Evolutionary conservation across 92 coral and sea anemone species (phyloP), one percentile per base, ranked within the genome.

Genomic region (Actinernus sp.): DNA sequence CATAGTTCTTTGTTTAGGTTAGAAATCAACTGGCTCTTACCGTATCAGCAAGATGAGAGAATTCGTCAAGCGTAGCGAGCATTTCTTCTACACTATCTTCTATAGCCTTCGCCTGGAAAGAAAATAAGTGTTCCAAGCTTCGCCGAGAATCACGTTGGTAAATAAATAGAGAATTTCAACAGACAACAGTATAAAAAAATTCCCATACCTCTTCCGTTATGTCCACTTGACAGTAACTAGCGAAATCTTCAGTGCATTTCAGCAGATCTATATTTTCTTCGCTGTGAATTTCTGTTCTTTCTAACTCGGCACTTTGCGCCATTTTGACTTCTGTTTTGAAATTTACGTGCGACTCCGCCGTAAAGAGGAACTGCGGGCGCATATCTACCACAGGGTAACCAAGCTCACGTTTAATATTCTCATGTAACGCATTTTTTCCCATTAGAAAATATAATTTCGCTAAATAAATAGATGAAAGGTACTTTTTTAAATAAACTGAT

Each of bases 1-100:
- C n/a, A n/a, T n/a, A n/a, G n/a, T n/a, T n/a, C n/a, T n/a, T n/a
- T n/a, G n/a, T n/a, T n/a, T n/a, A n/a, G n/a, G n/a, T n/a, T n/a
- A n/a, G n/a, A n/a, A n/a, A n/a, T n/a, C n/a, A n/a, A n/a, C n/a
- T n/a, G 40, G 14, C 11, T 10, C 82, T 70, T 67, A 94, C 98
- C 87, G 96, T 87, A 48, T 94, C 98, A 36, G 97, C 98, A 8
- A 92, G 85, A 63, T 94, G 98, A 17, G 94, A 90, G 76, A 94
- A 94, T 55, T 94, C 98, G 61, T 94, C 98, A 20, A 94, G 74
- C 38, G 90, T 93, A 24, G 90, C 95, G 33, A 94, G 87, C 97
- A 94, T 87, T 33, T 94, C 97, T 43, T 94, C 98, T 11, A 94
- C 84, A 5, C 74, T 83, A 47, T 76, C 85, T 56, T 94, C 97